phyloP scores from a whole-genome alignment of 2,797 vertebrate genomes.

The Sebastiscus albofasciatus region DNA sequence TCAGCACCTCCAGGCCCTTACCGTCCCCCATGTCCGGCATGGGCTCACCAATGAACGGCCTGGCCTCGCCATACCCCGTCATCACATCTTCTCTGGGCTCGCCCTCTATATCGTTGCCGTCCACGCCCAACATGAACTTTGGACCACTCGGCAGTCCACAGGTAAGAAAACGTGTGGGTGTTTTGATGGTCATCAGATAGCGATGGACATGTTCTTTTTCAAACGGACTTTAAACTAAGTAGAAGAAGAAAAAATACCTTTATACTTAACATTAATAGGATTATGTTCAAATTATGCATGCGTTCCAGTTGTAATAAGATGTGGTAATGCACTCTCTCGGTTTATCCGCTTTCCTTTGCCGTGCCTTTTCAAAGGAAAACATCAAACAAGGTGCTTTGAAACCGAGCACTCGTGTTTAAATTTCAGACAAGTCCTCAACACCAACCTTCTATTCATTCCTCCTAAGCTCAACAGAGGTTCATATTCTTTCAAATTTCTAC shows the following conservation, averaged over 20 bases:
- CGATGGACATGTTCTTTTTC: background rate
- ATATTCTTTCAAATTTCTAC: conserved; percentile 8
- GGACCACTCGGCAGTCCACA: conserved; percentile 86
- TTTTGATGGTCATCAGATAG: background rate
- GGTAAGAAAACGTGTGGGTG: conserved; percentile 74
- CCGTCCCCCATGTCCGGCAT: conserved; percentile 84
- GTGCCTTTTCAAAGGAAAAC: background rate
- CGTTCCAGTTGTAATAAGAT: background rate
- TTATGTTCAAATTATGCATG: background rate
- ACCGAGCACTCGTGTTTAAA: background rate
- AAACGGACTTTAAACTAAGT: background rate
- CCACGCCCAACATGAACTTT: conserved; percentile 87
- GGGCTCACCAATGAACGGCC: conserved; percentile 82
- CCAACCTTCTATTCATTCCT: background rate
- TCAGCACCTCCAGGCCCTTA: conserved; percentile 86
- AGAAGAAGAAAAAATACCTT: background rate
- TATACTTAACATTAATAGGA: background rate
- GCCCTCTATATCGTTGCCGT: conserved; percentile 84
- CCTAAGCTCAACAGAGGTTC: background rate
- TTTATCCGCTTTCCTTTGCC: background rate
- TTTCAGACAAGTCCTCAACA: background rate
- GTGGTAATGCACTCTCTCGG: background rate
- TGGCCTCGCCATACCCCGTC: conserved; percentile 90
- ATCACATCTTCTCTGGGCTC: conserved; percentile 89
- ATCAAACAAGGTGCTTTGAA: background rate